Conservation (phyloP, 2,797 vertebrate genomes). For the Varecia variegata region DNA sequence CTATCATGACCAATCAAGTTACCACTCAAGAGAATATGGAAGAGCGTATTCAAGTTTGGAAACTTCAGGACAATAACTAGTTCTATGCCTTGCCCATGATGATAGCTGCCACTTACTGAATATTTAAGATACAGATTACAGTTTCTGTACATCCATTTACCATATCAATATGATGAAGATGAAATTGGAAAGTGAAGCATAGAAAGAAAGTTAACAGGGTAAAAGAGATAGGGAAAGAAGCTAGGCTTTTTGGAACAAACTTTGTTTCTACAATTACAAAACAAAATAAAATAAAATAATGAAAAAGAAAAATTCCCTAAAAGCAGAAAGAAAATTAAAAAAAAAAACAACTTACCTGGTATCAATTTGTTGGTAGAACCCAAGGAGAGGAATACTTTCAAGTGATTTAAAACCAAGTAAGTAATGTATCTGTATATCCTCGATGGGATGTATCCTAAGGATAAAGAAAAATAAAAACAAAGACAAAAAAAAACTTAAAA, state of each 20-base stretch:
- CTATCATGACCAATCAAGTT: neutral
- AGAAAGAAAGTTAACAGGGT: neutral
- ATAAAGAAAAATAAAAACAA: neutral
- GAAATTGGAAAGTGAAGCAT: neutral
- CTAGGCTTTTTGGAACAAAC: neutral
- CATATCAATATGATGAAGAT: neutral
- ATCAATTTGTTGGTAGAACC: neutral
- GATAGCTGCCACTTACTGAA: neutral
- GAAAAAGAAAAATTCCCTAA: neutral
- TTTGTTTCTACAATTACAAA: neutral
- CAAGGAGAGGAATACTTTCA: neutral
- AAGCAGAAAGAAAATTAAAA: neutral
- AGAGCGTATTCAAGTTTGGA: neutral
- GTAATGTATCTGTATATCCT: neutral
- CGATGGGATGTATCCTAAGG: neutral
- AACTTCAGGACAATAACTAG: neutral
- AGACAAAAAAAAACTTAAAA: neutral
- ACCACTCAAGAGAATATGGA: neutral
- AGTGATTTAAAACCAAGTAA: neutral
- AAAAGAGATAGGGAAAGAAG: neutral
- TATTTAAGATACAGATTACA: neutral
- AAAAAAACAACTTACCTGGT: neutral
- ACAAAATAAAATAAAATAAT: neutral
- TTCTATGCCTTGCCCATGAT: neutral
- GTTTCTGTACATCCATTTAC: neutral